A percentile compares a stretch with the other conserved stretches of the same genome.
phyloP scores from a whole-genome alignment of 2,888 invertebrate species.

The Euphydryas editha region DNA sequence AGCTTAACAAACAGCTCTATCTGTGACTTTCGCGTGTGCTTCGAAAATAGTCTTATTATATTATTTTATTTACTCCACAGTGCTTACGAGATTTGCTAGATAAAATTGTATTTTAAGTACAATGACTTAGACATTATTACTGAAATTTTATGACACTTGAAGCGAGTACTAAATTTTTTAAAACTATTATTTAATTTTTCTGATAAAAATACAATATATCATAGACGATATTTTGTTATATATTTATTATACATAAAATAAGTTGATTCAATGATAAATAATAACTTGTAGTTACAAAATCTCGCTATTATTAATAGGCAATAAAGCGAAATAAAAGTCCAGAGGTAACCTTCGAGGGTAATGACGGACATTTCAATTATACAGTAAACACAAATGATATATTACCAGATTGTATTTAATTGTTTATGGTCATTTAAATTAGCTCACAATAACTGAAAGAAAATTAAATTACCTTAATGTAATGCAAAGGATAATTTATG shows the following conservation, averaged over 20 bases:
- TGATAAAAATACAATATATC: too few relatives aligned
- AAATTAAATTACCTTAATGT: constrained; percentile 30
- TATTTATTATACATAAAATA: too few relatives aligned
- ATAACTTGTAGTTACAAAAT: not conserved
- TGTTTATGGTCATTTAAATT: constrained; percentile 48
- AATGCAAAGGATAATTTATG: constrained; percentile 16
- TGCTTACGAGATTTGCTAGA: too few relatives aligned
- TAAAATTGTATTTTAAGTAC: too few relatives aligned
- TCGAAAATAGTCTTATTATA: too few relatives aligned
- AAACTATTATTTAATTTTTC: too few relatives aligned
- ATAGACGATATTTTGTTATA: too few relatives aligned
- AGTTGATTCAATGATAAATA: not conserved
- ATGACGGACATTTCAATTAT: constrained; percentile 53
- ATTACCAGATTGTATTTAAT: constrained; percentile 45
- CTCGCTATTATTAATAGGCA: not conserved
- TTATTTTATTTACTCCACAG: too few relatives aligned
- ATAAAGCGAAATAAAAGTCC: constrained; percentile 12
- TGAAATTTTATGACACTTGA: too few relatives aligned
- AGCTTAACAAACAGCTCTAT: too few relatives aligned
- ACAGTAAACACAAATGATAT: constrained; percentile 45
- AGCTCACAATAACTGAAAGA: constrained; percentile 22
- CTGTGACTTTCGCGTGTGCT: not conserved
- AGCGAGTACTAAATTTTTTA: too few relatives aligned
- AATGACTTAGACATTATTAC: too few relatives aligned
- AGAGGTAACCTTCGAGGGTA: constrained; percentile 23